phyloP scores from a whole-genome alignment of 2,888 invertebrate genomes.

The Archips xylosteana region DNA sequence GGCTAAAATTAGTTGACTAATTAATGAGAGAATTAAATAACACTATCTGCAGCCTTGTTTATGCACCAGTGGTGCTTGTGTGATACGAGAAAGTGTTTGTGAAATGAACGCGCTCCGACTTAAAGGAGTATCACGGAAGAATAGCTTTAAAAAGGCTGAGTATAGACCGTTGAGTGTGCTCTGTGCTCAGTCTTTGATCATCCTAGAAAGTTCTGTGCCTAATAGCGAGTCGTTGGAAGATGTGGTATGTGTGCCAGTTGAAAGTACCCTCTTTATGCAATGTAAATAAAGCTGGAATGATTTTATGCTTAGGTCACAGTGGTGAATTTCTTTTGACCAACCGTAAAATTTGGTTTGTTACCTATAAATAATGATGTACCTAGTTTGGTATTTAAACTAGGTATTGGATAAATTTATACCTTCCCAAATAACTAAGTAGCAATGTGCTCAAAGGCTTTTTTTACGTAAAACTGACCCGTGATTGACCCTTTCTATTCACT shows the following conservation, averaged over 20 bases:
- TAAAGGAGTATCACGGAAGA: conserved; percentile 27
- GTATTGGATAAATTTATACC: too few species aligned
- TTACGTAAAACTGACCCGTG: too few species aligned
- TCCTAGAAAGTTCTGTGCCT: conserved; percentile 35
- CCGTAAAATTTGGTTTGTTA: too few species aligned
- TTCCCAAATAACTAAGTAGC: too few species aligned
- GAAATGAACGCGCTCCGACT: conserved; percentile 18
- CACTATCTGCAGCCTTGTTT: conserved; percentile 24
- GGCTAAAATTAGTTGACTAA: conserved; percentile 21
- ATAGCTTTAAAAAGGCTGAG: conserved; percentile 16
- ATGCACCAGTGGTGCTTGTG: conserved; percentile 15
- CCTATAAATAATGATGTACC: too few species aligned
- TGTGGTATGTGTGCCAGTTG: not conserved
- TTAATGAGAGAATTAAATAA: conserved; percentile 22
- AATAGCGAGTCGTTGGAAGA: conserved; percentile 16
- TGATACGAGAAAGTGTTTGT: not conserved
- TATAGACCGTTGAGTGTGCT: conserved; percentile 31
- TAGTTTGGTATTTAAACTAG: too few species aligned
- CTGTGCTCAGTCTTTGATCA: conserved; percentile 32
- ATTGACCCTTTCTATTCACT: too few species aligned
- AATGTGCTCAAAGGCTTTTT: too few species aligned
- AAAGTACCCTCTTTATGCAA: not conserved
- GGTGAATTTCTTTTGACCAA: too few species aligned
- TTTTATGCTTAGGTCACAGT: not conserved
- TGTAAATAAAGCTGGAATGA: not conserved